Evolutionary conservation across 2,113 vertebrate species (phyloP).

Genomic region (Saccopteryx leptura): DNA sequence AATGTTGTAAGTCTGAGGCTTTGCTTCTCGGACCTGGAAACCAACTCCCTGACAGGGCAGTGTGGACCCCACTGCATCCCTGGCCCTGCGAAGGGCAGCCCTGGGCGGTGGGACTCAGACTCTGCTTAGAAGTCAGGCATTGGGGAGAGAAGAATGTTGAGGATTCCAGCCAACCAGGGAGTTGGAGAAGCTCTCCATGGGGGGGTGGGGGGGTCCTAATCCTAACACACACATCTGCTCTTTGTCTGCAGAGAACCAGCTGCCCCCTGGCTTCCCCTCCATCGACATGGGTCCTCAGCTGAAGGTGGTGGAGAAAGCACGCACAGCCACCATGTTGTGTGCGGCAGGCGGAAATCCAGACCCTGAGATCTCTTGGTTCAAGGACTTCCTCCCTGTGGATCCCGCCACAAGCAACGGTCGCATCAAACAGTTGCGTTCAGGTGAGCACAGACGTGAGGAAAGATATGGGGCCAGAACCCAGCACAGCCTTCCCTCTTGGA

Average conservation of each 20-base stretch:
- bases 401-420: constrained; percentile 94
- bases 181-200: neutral
- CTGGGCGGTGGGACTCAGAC: neutral
- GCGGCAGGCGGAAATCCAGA: constrained; percentile 98
- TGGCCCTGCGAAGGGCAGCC: neutral
- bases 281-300: constrained; percentile 99
- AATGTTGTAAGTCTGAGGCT: constrained; percentile 6
- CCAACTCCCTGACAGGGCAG: neutral
- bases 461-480: neutral
- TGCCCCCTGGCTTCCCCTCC: constrained; percentile 96
- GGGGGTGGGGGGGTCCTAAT: neutral
- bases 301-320: constrained; percentile 97
- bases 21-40: constrained; percentile 42
- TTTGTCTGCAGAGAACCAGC: constrained; percentile 94
- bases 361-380: constrained; percentile 99
- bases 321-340: constrained; percentile 98
- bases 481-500: neutral
- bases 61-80: neutral
- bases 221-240: neutral
- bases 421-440: constrained; percentile 98
- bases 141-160: neutral
- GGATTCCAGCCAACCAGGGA: neutral
- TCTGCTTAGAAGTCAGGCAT: neutral
- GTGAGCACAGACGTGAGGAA: constrained; percentile 86
- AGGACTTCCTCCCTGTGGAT: constrained; percentile 98